Evolutionary conservation across 2,797 vertebrate species (phyloP), one percentile per base, ranked within the genome.

Genomic region (Halcyon badia): DNA sequence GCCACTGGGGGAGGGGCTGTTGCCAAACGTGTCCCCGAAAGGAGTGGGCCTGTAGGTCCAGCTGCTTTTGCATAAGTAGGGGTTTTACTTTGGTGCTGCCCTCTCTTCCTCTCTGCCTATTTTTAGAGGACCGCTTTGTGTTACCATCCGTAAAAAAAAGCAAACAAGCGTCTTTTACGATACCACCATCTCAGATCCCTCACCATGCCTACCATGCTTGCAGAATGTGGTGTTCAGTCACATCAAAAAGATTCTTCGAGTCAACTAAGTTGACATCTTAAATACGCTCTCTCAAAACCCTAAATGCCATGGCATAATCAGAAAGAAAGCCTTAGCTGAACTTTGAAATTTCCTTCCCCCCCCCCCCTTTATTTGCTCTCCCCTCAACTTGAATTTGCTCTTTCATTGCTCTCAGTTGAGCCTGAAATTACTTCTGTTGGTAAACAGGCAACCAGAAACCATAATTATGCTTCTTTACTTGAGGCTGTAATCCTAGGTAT

Each of bases 181-280:
- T 73, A 76, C 13, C 57, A 68, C 64, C 64, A 72, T 42, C 70
- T 90, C 5, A 0, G 48, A 83, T 68, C 48, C 37, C 51, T 96
- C 91, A 90, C 62, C 54, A 46, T 39, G 69, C 87, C 62, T 94
- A 44, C 78, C n/a, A 41, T 51, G 52, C 71, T 93, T 41, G 14
- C 35, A 60, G 58, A 82, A 86, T 80, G 70, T 89, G 57, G 72
- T 95, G 57, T 91, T 96, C 90, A 94, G 16, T 81, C 54, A 46
- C 61, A n/a, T 85, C 83, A 85, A 72, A 88, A 72, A 76, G 60
- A 68, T 48, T 69, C 78, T 80, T 81, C 61, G 83, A 90, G 77
- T 81, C 77, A 84, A 71, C 96, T 88, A 60, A 85, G 83, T 30
- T 92, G 87, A 89, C 92, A 80, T 84, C 56, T 82, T 94, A 92